These are phyloP conservation scores for Scophthalmus maximus DNA, from an alignment of 2,113 vertebrate species.

Conservation along the genomic window DNA sequence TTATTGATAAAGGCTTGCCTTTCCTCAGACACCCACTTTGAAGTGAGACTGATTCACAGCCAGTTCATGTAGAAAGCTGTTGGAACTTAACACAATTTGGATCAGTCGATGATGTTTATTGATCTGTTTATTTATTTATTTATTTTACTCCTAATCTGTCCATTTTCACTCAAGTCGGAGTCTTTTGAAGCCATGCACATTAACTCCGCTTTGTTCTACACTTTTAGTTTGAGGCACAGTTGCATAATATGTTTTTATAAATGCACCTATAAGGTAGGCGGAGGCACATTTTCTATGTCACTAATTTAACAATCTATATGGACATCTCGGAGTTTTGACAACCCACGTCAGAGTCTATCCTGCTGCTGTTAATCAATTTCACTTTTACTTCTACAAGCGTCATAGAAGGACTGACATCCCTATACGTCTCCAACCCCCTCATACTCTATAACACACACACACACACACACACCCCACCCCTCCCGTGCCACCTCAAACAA, in stretches of 20 bases:
- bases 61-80: not conserved
- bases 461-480: constrained; percentile 1
- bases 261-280: too few relatives aligned
- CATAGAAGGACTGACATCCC: constrained; percentile 44
- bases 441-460: not conserved
- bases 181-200: not conserved
- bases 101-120: constrained; percentile 39
- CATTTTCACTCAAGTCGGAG: not conserved
- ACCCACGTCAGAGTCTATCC: constrained; percentile 6
- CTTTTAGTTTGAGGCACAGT: not conserved
- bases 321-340: constrained; percentile 3
- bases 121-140: not conserved
- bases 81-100: constrained; percentile 21
- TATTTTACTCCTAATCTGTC: not conserved
- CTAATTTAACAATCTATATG: not conserved
- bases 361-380: constrained; percentile 31
- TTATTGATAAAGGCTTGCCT: constrained; percentile 6
- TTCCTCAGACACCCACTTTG: constrained; percentile 22
- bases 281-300: not conserved
- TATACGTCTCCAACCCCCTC: constrained; percentile 25
- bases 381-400: constrained; percentile 33
- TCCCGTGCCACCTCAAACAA: constrained; percentile 2
- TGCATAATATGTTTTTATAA: not conserved
- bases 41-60: constrained; percentile 14
- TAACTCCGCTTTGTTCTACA: not conserved